phyloP scores from a whole-genome alignment of 2,113 vertebrate species.

The Peromyscus polionotus region DNA sequence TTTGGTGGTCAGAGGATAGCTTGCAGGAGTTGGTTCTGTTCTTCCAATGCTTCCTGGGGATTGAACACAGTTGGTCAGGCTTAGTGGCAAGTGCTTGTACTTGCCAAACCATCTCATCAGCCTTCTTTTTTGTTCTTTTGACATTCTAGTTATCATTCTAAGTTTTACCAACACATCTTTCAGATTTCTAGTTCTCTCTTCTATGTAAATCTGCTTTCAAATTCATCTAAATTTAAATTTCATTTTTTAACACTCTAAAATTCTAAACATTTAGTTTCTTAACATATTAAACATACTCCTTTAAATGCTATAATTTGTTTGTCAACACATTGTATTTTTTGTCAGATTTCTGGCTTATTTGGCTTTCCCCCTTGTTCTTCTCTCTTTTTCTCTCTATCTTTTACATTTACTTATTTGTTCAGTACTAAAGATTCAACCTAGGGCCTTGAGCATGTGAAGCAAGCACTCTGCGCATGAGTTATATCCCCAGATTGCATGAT shows the following conservation, averaged over 20 bases:
- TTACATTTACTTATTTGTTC: neutral
- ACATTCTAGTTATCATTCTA: neutral
- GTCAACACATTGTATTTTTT: neutral
- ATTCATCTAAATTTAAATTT: conserved; percentile 29
- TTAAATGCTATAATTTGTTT: conserved; percentile 62
- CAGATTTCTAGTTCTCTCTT: conserved; percentile 20
- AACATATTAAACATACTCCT: conserved; percentile 7
- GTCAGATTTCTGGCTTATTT: conserved; percentile 13
- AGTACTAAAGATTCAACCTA: neutral
- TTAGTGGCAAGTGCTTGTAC: neutral
- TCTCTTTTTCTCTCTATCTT: neutral
- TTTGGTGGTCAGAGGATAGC: neutral
- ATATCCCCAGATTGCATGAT: neutral
- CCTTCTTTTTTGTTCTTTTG: neutral
- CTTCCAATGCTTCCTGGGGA: neutral
- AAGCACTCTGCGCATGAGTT: neutral
- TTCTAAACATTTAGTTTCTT: conserved; percentile 49
- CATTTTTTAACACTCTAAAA: conserved; percentile 40
- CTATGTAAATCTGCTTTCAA: neutral
- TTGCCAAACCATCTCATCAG: neutral
- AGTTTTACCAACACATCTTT: neutral
- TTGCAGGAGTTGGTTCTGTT: neutral
- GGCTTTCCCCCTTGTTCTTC: neutral
- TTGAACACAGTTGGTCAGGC: no score
- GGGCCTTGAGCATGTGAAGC: neutral